These are phyloP conservation scores for Lamellibrachia satsuma DNA, from an alignment of 2,888 invertebrate species.

Conservation along the genomic window DNA sequence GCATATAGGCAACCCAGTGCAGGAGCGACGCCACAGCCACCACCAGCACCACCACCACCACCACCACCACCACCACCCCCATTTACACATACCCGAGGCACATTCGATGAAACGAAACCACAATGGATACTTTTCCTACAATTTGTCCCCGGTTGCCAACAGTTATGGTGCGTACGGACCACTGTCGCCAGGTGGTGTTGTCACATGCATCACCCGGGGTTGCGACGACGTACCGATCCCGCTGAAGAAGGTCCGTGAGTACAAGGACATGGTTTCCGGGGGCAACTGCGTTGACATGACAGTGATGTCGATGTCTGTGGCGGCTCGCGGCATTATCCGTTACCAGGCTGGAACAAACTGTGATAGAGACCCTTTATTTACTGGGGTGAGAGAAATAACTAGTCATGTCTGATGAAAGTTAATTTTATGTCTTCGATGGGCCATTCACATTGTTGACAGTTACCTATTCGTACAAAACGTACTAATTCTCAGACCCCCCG, in stretches of 20 bases:
- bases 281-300: constrained; percentile 13
- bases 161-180: neutral
- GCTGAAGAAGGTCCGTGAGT: neutral
- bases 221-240: neutral
- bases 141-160: constrained; percentile 2
- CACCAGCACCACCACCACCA: neutral
- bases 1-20: neutral
- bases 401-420: neutral
- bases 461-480: too few relatives aligned
- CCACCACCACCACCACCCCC: neutral
- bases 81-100: neutral
- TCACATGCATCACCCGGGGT: neutral
- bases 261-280: neutral
- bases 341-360: neutral
- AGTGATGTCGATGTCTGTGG: neutral
- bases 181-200: neutral
- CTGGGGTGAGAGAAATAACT: neutral
- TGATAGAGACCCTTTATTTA: neutral
- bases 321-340: neutral
- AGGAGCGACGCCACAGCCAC: neutral
- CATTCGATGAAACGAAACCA: neutral
- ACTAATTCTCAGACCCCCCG: too few relatives aligned
- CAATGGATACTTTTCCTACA: neutral
- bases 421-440: neutral
- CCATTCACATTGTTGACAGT: neutral